Base-by-base conservation (phyloP, 2,797 vertebrate genomes). In the Karalla daura region DNA sequence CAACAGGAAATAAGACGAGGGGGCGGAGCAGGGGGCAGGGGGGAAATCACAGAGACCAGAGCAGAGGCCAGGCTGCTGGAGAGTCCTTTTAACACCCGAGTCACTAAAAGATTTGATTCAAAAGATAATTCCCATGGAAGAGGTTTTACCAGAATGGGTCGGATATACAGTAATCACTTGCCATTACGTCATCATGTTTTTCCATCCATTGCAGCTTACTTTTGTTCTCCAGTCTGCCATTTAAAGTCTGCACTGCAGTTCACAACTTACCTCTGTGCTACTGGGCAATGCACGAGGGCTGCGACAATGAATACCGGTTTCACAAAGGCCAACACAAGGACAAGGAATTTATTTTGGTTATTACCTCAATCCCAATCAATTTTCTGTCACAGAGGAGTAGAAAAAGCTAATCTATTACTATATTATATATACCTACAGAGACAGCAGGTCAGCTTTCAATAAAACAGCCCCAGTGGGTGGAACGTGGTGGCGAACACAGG, bases 1-100 rank as follows among this genome's bases (percentile, higher is more conserved):
- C 21, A 9, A 14, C 63, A 70, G 58, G 65, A 77, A 72, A 69
- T 17, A 60, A 46, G 27, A 76, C 70, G 45, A 64, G 63, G 70
- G 32, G 66, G 33, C 36, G 8, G 52, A 62, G 46, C 15, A 49
- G 24, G 36, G 21, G 49, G 30, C 44, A 4, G 44, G 45, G 45
- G 50, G 45, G 45, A 47, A 53, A 4, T 49, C 13, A 51, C n/a
- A 56, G 25, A 53, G 32, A 50, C 7, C 1, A 23, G 6, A 11
- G 15, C 20, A 69, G 32, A 21, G n/a, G n/a, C n/a, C n/a, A n/a
- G n/a, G n/a, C n/a, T n/a, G n/a, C n/a, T n/a, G n/a, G n/a, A n/a
- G n/a, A n/a, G n/a, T n/a, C n/a, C n/a, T n/a, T n/a, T n/a, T n/a
- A n/a, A n/a, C n/a, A n/a, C n/a, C n/a, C n/a, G n/a, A n/a, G n/a